A percentile compares a stretch with the other conserved stretches of the same genome.
phyloP scores from a whole-genome alignment of 1,140 invertebrate genomes.

The Drosophila triauraria region DNA sequence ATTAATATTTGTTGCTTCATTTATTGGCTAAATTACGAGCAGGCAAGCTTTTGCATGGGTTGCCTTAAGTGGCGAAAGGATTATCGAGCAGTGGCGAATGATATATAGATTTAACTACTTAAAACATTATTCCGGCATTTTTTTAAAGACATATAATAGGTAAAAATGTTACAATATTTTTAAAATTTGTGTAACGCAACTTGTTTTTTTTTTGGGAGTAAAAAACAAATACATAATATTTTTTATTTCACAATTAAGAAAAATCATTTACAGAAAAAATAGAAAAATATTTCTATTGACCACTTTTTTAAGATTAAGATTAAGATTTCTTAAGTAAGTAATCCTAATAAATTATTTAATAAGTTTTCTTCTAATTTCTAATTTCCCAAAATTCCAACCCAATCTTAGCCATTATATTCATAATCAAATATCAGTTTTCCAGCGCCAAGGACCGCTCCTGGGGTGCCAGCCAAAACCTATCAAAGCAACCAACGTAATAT shows the following conservation, averaged over 20 bases:
- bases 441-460: slow-evolving; percentile 10
- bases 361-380: too few species aligned
- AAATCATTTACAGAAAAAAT: too few species aligned
- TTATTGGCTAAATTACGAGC: slow-evolving; percentile 51
- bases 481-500: slow-evolving; percentile 28
- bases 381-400: background rate
- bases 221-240: too few species aligned
- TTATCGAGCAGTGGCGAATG: slow-evolving; percentile 9
- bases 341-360: background rate
- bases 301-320: too few species aligned
- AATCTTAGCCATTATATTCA: background rate
- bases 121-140: background rate
- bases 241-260: too few species aligned
- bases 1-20: slow-evolving; percentile 75
- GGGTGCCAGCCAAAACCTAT: slow-evolving; percentile 13
- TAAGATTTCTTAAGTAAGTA: too few species aligned
- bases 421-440: slow-evolving; percentile 9
- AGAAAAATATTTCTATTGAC: too few species aligned
- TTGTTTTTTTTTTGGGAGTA: too few species aligned
- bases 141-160: background rate
- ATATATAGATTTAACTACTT: background rate
- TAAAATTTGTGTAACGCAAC: too few species aligned
- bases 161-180: background rate
- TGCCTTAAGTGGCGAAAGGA: slow-evolving; percentile 43
- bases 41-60: background rate